Conservation (phyloP, 2,113 vertebrate genomes). For the Axis porcinus region DNA sequence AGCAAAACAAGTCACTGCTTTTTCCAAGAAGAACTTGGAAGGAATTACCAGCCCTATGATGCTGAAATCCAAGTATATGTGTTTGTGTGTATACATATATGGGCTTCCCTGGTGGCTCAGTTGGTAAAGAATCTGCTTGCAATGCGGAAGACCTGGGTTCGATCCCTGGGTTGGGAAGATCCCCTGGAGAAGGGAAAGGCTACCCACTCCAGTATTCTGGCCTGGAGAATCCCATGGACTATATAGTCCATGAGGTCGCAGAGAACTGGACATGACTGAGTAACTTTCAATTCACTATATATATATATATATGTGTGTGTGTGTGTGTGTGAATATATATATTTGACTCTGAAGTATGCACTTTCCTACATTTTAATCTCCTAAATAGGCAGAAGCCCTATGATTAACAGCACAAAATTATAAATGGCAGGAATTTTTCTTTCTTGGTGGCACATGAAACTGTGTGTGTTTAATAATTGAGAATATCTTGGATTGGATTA, state of each 20-base stretch:
- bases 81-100: neutral
- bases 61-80: neutral
- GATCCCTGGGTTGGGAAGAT: neutral
- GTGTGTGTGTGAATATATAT: neutral
- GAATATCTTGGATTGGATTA: neutral
- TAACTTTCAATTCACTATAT: neutral
- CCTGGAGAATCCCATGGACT: neutral
- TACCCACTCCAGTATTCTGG: neutral
- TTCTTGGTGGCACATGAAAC: neutral
- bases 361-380: neutral
- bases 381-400: neutral
- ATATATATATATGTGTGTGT: neutral
- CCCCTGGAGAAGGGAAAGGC: neutral
- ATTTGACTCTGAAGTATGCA: neutral
- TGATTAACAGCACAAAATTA: neutral
- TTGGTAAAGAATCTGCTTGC: neutral
- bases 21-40: neutral
- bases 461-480: neutral
- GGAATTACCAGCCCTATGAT: neutral
- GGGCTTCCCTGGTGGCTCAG: neutral
- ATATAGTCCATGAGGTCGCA: accelerated
- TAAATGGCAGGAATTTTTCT: neutral
- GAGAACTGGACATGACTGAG: neutral
- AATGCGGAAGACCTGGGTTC: neutral
- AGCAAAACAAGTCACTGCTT: neutral